A percentile compares a stretch with the other conserved stretches of the same genome.
phyloP scores from a whole-genome alignment of 2,113 vertebrate genomes.

The Psammodynastes pulverulentus region DNA sequence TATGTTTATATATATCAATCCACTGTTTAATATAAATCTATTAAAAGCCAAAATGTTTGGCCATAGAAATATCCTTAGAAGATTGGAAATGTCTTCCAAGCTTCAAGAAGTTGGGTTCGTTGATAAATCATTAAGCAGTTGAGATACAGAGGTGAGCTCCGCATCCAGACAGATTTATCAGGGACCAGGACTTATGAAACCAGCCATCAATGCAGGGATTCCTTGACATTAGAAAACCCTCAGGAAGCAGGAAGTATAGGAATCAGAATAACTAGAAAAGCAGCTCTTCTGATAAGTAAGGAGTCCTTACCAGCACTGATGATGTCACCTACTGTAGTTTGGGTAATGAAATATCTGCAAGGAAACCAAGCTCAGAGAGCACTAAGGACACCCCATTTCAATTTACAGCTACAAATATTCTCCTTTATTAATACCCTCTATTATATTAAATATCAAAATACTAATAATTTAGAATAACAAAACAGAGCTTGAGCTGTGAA shows the following conservation, averaged over 20 bases:
- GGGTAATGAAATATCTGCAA: not conserved
- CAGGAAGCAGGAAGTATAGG: not conserved
- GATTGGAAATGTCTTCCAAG: not conserved
- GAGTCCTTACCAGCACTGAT: not conserved
- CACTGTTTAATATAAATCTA: not conserved
- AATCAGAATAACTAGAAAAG: not conserved
- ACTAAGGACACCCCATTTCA: not conserved
- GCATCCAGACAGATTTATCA: not conserved
- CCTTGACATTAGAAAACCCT: not conserved
- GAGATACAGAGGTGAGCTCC: not conserved
- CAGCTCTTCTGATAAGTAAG: not conserved
- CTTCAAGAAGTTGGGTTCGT: not conserved
- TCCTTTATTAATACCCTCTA: not conserved
- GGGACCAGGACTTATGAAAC: not conserved
- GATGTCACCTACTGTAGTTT: not conserved
- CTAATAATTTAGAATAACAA: not conserved
- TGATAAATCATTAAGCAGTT: not conserved
- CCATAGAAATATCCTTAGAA: not conserved
- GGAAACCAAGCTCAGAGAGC: not conserved
- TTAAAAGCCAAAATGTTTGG: not conserved
- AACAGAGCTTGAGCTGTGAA: not conserved
- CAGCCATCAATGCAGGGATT: not conserved
- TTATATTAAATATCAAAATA: not conserved
- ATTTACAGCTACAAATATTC: not conserved
- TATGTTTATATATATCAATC: not conserved